A percentile compares a stretch with the other conserved stretches of the same genome.
Evolutionary conservation across 2,113 vertebrate genomes (phyloP).

Genomic region (Labeo rohita): DNA sequence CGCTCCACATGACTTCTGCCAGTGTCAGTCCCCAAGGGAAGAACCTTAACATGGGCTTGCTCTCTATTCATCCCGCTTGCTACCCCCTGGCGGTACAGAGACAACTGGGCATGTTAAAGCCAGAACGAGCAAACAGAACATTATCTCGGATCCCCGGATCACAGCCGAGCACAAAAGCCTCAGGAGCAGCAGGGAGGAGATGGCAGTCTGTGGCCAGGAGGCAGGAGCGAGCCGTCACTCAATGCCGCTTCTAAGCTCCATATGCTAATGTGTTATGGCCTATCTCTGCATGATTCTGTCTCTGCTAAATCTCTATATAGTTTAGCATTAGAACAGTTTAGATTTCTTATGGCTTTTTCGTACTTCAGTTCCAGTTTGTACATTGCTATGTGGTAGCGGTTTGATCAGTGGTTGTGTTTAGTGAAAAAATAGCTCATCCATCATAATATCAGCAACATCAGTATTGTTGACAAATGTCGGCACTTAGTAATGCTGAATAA

Average conservation of each 20-base stretch:
- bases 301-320: background rate
- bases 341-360: background rate
- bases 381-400: background rate
- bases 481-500: background rate
- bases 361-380: background rate
- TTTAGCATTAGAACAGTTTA: background rate
- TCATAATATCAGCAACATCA: background rate
- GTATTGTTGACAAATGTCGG: background rate
- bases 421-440: background rate
- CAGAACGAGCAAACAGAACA: conserved; percentile 43
- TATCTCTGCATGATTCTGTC: conserved; percentile 5
- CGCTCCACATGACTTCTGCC: conserved; percentile 9
- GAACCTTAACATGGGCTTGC: conserved; percentile 34
- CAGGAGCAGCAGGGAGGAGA: conserved; percentile 26
- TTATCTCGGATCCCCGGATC: conserved; percentile 50
- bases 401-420: background rate
- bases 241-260: background rate
- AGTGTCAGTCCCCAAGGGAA: conserved; percentile 21
- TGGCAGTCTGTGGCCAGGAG: conserved; percentile 30
- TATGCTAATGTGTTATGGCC: conserved; percentile 30
- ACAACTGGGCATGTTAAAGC: conserved; percentile 39
- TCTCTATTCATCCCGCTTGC: conserved; percentile 39
- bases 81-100: conserved; percentile 35
- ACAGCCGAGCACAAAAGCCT: conserved; percentile 22
- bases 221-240: conserved; percentile 12